phyloP scores from a whole-genome alignment of 2,888 invertebrate species.

The Crocallis elinguaria region DNA sequence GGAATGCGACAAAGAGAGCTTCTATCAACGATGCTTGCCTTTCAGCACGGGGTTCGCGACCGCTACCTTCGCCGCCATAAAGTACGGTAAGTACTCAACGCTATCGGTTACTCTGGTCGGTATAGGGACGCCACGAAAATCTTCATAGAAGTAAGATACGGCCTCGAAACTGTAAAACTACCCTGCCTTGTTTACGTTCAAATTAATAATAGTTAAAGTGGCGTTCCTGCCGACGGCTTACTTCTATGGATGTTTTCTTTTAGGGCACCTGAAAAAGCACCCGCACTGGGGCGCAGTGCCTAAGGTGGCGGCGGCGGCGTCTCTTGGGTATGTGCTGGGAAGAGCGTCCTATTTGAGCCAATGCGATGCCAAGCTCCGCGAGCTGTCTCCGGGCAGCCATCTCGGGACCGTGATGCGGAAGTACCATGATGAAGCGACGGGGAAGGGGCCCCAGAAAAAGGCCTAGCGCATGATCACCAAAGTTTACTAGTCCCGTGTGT shows the following conservation, averaged over 20 bases:
- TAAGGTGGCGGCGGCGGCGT: conserved; percentile 87
- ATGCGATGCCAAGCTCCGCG: conserved; percentile 90
- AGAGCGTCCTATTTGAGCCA: conserved; percentile 87
- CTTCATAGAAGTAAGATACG: conserved; percentile 73
- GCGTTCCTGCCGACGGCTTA: conserved; percentile 61
- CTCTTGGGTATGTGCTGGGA: conserved; percentile 88
- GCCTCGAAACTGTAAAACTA: not conserved
- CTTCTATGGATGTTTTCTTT: conserved; percentile 80
- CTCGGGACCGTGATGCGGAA: conserved; percentile 88
- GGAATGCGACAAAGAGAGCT: conserved; percentile 92
- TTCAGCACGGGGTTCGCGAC: conserved; percentile 86
- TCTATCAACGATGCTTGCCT: conserved; percentile 90
- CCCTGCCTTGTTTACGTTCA: not conserved
- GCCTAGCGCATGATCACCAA: not conserved
- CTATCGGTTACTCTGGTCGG: too few species aligned
- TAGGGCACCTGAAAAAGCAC: conserved; percentile 83
- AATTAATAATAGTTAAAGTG: conserved; percentile 36
- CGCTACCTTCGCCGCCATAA: conserved; percentile 87
- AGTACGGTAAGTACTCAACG: conserved; percentile 77
- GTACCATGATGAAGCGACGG: conserved; percentile 50
- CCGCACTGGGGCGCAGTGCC: conserved; percentile 88
- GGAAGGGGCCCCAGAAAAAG: not conserved
- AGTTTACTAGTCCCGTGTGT: too few species aligned
- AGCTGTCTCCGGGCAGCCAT: conserved; percentile 86
- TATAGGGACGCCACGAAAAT: conserved; percentile 60